These are phyloP conservation scores for Ditylenchus weischeri DNA, from an alignment of 2,888 invertebrate species.

Conservation along the genomic window DNA sequence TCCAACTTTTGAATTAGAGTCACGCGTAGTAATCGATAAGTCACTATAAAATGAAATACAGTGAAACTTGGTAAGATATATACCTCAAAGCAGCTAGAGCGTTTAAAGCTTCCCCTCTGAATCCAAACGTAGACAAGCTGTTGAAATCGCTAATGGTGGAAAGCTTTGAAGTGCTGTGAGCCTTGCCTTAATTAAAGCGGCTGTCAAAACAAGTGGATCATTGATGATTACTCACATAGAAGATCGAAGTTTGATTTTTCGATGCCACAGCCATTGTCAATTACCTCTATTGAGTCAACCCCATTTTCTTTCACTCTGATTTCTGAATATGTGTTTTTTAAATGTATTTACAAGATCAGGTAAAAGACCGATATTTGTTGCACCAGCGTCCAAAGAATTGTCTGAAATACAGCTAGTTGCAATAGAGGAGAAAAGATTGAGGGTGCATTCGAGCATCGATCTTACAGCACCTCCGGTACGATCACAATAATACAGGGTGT, in stretches of 20 bases:
- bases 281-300: constrained; percentile 79
- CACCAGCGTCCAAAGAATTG: constrained; percentile 90
- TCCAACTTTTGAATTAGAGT: constrained; percentile 70
- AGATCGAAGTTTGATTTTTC: constrained; percentile 74
- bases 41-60: constrained; percentile 62
- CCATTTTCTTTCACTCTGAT: constrained; percentile 83
- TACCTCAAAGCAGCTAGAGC: constrained; percentile 80
- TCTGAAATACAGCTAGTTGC: constrained; percentile 63
- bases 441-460: too few relatives aligned
- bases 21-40: constrained; percentile 75
- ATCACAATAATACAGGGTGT: too few relatives aligned
- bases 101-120: constrained; percentile 93
- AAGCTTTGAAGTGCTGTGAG: constrained; percentile 93
- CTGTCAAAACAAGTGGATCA: background rate
- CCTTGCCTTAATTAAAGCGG: constrained; percentile 69
- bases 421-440: too few relatives aligned
- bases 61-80: background rate
- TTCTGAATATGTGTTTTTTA: constrained; percentile 63
- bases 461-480: too few relatives aligned
- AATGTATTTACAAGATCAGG: constrained; percentile 6
- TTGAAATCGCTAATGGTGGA: constrained; percentile 79
- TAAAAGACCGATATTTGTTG: constrained; percentile 70
- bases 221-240: constrained; percentile 68
- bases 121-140: constrained; percentile 84
- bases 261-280: constrained; percentile 89